Conservation (phyloP, 2,797 vertebrate genomes). For the Cuniculus paca region DNA sequence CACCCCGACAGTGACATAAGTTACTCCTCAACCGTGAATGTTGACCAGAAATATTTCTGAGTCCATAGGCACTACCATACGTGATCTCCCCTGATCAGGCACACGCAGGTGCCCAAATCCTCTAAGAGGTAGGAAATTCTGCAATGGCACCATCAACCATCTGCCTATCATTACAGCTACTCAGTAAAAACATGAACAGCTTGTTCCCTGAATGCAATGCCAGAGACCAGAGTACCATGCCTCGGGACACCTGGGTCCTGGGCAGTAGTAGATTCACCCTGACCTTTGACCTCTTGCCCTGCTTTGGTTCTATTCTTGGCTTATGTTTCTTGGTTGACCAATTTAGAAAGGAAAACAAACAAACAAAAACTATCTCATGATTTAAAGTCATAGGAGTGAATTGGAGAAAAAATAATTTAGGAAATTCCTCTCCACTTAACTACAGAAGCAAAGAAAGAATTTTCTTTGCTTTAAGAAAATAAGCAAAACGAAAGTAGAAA, state of each 20-base stretch:
- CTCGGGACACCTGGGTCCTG: too few species aligned
- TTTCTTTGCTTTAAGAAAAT: not conserved
- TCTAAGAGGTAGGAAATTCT: not conserved
- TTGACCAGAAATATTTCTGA: not conserved
- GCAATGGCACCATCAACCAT: not conserved
- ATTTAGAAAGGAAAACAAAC: not conserved
- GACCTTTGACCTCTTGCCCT: not conserved
- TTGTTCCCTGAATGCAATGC: not conserved
- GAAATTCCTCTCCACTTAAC: slow-evolving; percentile 14
- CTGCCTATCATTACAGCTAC: not conserved
- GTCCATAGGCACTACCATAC: not conserved
- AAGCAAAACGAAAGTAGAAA: slow-evolving; percentile 24
- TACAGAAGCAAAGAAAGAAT: slow-evolving; percentile 1
- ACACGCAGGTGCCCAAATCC: not conserved
- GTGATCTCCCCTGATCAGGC: not conserved
- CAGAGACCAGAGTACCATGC: not conserved
- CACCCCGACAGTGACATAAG: not conserved
- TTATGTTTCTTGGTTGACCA: not conserved
- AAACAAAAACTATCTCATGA: not conserved
- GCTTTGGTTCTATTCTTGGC: not conserved
- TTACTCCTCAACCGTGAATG: not conserved
- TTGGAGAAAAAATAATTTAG: slow-evolving; percentile 1
- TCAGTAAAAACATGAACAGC: not conserved
- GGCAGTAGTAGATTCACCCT: not conserved
- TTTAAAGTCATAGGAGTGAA: slow-evolving; percentile 32